Conservation (phyloP, 2,797 vertebrate species). For the Leptatherina wallacei region DNA sequence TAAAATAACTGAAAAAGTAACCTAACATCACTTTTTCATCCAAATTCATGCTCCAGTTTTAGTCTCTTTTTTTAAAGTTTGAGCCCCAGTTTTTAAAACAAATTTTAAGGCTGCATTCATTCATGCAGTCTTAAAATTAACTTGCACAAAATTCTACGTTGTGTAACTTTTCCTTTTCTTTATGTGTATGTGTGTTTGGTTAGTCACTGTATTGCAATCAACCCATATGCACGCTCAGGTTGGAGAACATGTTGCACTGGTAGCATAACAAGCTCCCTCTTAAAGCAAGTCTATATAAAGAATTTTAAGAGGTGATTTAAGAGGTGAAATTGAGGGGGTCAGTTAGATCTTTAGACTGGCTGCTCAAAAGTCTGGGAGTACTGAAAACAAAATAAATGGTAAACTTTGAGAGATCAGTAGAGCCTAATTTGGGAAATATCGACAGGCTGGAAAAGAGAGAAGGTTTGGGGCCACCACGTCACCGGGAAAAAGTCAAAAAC, state of each 20-base stretch:
- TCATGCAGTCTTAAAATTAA: not conserved
- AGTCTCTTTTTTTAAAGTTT: too few species aligned
- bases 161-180: not conserved
- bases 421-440: not conserved
- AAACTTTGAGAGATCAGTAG: not conserved
- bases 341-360: not conserved
- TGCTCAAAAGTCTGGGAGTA: not conserved
- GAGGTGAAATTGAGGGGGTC: not conserved
- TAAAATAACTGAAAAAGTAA: too few species aligned
- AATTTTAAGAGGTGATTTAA: not conserved
- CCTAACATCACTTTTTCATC: too few species aligned
- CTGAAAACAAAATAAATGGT: not conserved
- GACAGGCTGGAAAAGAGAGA: not conserved
- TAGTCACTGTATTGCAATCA: not conserved
- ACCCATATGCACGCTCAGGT: not conserved
- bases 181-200: not conserved
- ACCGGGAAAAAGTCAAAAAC: conserved; percentile 14
- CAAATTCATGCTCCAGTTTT: too few species aligned
- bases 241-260: not conserved
- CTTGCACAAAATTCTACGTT: not conserved
- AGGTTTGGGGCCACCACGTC: not conserved
- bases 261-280: conserved; percentile 23
- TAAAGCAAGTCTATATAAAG: conserved; percentile 3
- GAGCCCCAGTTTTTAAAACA: too few species aligned
- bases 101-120: too few species aligned